Conservation (phyloP, 2,888 invertebrate species). For the Ditylenchus weischeri region DNA sequence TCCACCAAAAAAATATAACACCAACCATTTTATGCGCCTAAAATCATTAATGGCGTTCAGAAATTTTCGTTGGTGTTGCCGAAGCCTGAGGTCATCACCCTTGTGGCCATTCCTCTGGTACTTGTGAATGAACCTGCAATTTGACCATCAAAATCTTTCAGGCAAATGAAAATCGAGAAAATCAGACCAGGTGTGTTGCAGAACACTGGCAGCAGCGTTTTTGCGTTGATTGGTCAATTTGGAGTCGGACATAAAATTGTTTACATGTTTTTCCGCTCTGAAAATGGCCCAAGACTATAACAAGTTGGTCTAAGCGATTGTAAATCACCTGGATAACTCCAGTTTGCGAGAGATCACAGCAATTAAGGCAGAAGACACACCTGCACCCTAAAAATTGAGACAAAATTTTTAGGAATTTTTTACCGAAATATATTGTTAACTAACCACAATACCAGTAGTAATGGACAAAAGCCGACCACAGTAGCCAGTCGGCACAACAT, state of each 20-base stretch:
- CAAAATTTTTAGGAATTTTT: background rate
- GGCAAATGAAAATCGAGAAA: constrained; percentile 2
- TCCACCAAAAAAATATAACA: too few relatives aligned
- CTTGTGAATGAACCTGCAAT: constrained; percentile 55
- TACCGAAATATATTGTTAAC: constrained; percentile 60
- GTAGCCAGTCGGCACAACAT: constrained; percentile 95
- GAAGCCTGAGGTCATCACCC: constrained; percentile 56
- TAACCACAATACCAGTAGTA: constrained; percentile 99
- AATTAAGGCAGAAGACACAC: constrained; percentile 96
- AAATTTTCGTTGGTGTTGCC: constrained; percentile 56
- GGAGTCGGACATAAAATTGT: constrained; percentile 99
- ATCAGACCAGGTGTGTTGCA: constrained; percentile 86
- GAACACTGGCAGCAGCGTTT: constrained; percentile 98
- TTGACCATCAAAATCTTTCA: too few relatives aligned
- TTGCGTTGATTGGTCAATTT: constrained; percentile 97
- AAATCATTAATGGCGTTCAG: constrained; percentile 64
- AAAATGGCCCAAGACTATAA: too few relatives aligned
- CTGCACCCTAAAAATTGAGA: constrained; percentile 76
- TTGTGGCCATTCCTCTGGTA: constrained; percentile 51
- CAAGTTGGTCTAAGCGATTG: too few relatives aligned
- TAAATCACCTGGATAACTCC: constrained; percentile 70
- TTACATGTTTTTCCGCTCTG: constrained; percentile 98
- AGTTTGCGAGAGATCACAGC: constrained; percentile 98
- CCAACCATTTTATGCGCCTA: constrained; percentile 83
- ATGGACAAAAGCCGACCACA: constrained; percentile 99